Evolutionary conservation across 2,888 invertebrate species (phyloP), one percentile per base, ranked within the genome.

Genomic region (Drosophila pseudotakahashii): DNA sequence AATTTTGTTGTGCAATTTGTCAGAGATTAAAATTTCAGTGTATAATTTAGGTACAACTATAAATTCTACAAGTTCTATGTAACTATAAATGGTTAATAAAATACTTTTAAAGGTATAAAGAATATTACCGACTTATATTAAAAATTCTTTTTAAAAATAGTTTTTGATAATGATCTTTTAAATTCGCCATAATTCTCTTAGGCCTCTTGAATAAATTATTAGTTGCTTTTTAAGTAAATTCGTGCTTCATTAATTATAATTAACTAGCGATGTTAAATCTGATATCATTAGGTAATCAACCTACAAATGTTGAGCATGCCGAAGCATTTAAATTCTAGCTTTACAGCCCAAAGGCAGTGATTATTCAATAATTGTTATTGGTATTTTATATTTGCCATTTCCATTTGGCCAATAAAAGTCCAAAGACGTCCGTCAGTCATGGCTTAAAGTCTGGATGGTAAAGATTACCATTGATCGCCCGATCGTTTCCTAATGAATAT

Each of bases 401-500:
- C 23, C 37, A 39, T 34, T 19, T 26, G 16, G 37, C 16, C 26
- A 47, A 64, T 64, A 64, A 39, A 52, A 16, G 11, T 52, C 63
- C 14, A 30, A 16, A 30, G 3, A 2, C 19, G 63, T 6, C 63
- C 23, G 16, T 19, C 47, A 30, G 63, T 52, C 64, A 61, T 36
- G 62, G 48, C 13, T 62, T 32, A 39, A 19, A 42, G 36, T 64
- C 19, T 23, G n/a, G 44, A 7, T n/a, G 13, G 30, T 16, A 45
- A 47, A 64, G 51, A 44, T 52, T 63, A 44, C 14, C 51, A 51
- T 36, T 51, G 64, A 66, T 68, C 57, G 48, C 55, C 51, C 61
- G 54, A 53, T 50, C 75, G 68, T 51, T 75, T 64, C 16, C 75
- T 78, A 81, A 87, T 84, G 79, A 81, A 84, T 77, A 81, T 68